Evolutionary conservation across 2,797 vertebrate genomes (phyloP), one percentile per base, ranked within the genome.

Genomic region (Hypotaenidia philippensis): DNA sequence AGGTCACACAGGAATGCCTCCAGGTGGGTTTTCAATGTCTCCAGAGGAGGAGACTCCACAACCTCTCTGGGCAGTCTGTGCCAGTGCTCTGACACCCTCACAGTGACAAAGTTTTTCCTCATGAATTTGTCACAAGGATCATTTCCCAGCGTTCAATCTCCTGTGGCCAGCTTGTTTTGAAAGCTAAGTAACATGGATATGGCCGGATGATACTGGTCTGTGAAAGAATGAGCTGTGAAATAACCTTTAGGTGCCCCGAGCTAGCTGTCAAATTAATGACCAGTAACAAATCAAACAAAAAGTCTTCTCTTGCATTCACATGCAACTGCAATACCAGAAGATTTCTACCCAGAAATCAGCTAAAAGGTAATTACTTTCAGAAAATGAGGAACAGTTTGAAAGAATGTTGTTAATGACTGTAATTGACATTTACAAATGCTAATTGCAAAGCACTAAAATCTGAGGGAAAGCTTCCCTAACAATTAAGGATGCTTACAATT

Each of bases 161-260:
- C 52, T 66, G 22, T 4, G 15, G 34, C 18, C 32, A 56, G 23
- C 5, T 36, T 61, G 41, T 65, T 91, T 89, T 56, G 29, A 36
- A 89, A 91, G 44, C 13, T 16, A 57, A n/a, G 10, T 40, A 69
- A 41, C 11, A 31, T 1, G 10, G 32, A 50, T 13, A 5, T 4
- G 11, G 77, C 29, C 2, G 4, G 16, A 52, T 6, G 27, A 31
- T 4, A 65, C 1, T 21, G 87, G 14, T 1, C 57, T 63, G 27
- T 60, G 36, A 86, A 90, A 61, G 26, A 72, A 80, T 3, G n/a
- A 90, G 50, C 47, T 47, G 45, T 31, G 44, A 89, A 78, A 60
- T 6, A 56, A 38, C 9, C 36, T 52, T 32, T 18, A 71, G 22
- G 40, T 45, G 49, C 38, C 56, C 79, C 85, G 68, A 53, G 17